These are phyloP conservation scores for Equus quagga DNA, from an alignment of 2,113 vertebrate species.

Conservation along the genomic window DNA sequence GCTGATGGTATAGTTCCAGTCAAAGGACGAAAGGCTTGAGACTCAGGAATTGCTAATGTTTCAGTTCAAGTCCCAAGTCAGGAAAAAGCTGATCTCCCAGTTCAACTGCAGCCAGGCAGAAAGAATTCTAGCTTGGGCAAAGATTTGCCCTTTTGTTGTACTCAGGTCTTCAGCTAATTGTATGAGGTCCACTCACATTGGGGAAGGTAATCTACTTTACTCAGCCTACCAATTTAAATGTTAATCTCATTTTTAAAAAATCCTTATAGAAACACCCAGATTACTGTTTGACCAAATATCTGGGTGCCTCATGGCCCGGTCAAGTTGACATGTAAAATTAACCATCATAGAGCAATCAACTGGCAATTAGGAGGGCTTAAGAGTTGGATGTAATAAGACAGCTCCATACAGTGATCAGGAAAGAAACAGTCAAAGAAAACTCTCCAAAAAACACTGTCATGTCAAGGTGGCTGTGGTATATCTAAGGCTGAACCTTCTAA, in stretches of 20 bases:
- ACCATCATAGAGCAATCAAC: not conserved
- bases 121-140: not conserved
- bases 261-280: not conserved
- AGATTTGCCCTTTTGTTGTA: not conserved
- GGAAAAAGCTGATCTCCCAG: not conserved
- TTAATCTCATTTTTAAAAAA: not conserved
- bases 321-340: not conserved
- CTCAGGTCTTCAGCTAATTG: not conserved
- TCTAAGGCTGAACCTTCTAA: not conserved
- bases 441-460: not conserved
- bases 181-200: not conserved
- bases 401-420: not conserved
- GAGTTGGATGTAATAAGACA: not conserved
- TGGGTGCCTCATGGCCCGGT: not conserved
- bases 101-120: not conserved
- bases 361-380: not conserved
- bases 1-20: not conserved
- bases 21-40: not conserved
- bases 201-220: not conserved
- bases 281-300: not conserved
- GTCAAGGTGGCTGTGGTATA: not conserved
- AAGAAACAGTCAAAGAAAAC: not conserved
- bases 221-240: not conserved
- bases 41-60: not conserved
- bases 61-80: not conserved